Evolutionary conservation across 2,797 vertebrate species (phyloP), one percentile per base, ranked within the genome.

Genomic region (Notoglanidium macrostoma): DNA sequence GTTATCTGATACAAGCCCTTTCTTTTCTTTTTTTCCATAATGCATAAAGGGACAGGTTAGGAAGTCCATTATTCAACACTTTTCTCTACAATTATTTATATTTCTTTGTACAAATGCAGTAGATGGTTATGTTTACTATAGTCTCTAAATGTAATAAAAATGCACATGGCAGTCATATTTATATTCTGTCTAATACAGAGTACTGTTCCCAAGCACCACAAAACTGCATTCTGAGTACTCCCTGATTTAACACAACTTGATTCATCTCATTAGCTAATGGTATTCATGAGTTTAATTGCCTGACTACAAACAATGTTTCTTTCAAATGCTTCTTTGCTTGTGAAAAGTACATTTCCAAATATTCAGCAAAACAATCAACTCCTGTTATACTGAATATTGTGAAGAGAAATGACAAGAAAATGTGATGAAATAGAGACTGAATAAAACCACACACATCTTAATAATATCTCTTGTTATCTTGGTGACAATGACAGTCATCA

Each of bases 401-500:
- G 32, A 61, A 61, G 21, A 23, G 32, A 57, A 40, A 59, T 21
- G 54, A 79, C 51, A 11, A 59, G 10, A 40, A 15, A 14, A 44
- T n/a, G 5, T 61, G 57, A 44, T 32, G 77, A 5, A 59, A 57
- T 29, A 23, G 21, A 23, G 51, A 35, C 29, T 35, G 15, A 55
- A 55, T 55, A 55, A 78, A 78, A 57, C 76, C 51, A 15, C 14
- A 15, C n/a, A 55, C 14, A 32, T 78, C 29, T 32, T 23, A 78
- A 78, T 78, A 78, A 57, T 40, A 61, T 21, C 55, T 54, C 15
- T 79, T 59, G 77, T 40, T 79, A 40, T 55, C 54, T 32, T 59
- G 54, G 29, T 4, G 15, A 77, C 49, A 55, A 7, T 51, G 23
- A 51, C 26, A 51, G 73, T 14, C 40, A 72, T 49, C 7, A 35